Conservation (phyloP, 1,140 invertebrate species). For the Penaeus indicus region DNA sequence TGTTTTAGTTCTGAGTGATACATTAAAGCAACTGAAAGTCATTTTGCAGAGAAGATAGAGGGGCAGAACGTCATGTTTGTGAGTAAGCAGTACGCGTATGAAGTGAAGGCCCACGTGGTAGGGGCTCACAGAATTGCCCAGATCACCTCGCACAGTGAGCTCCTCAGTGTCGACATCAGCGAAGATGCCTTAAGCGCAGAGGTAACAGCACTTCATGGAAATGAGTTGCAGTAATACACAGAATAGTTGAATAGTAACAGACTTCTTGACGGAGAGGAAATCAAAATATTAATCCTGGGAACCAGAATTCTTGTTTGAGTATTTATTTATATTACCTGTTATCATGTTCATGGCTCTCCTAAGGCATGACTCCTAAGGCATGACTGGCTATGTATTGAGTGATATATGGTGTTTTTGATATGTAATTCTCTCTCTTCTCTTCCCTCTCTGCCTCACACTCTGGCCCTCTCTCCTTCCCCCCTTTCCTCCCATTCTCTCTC, state of each 20-base stretch:
- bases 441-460: no score
- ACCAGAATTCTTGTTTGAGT: no score
- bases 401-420: no score
- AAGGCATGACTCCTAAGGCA: no score
- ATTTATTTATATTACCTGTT: no score
- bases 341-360: background rate
- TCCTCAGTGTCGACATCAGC: background rate
- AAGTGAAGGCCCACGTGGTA: background rate
- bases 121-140: conserved; percentile 1
- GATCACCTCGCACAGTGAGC: background rate
- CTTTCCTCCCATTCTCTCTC: background rate
- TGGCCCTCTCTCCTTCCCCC: background rate
- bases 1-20: background rate
- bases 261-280: no score
- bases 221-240: background rate
- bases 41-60: background rate
- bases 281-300: no score
- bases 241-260: no score
- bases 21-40: background rate
- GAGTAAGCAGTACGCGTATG: background rate
- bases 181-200: background rate
- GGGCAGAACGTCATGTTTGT: background rate
- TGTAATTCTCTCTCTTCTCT: background rate
- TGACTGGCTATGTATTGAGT: no score
- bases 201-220: background rate